Base-by-base conservation (phyloP, 2,113 vertebrate genomes). In the Pycnonotus jocosus region DNA sequence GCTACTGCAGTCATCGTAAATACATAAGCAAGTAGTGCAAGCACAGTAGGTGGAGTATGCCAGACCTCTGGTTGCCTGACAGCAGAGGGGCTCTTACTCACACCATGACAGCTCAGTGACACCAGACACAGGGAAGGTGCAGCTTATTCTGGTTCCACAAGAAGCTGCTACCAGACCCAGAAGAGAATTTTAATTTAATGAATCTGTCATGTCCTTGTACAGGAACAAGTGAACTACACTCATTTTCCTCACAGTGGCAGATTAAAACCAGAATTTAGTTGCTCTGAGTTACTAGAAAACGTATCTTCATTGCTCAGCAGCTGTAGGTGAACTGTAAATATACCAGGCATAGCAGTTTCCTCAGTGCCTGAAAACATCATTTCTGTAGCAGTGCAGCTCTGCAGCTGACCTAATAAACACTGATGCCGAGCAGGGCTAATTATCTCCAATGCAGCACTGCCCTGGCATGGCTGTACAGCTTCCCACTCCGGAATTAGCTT, bases 391-490 rank as follows among this genome's bases (percentile, higher is more conserved):
- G 60, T 22, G 18, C 38, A 93, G 91, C 69, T 93, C 92, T 88
- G 86, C 83, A 92, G 88, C 82, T 92, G 73, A 90, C 72, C 88
- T 92, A 91, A 95, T 92, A 94, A 92, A 86, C 60, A 50, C 35
- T 74, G 66, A 38, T 40, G 47, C 88, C 51, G 86, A 77, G 56
- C 64, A 90, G 82, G 38, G 35, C 86, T 95, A 71, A 74, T 97
- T 71, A 81, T 74, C 72, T 93, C 71, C 86, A 88, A 9, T 74
- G 86, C 86, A 91, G 92, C 80, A 94, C 17, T 86, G 77, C 69
- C 15, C 64, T 93, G 83, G 82, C 83, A 25, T 33, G 54, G 80
- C 72, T 60, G 38, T 47, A 24, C 3, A 2, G 86, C 68, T 88
- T 71, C 54, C 81, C 0, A 0, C 86, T 88, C 56, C 2, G 10